A percentile compares a stretch with the other conserved stretches of the same genome.
Evolutionary conservation across 92 coral and sea anemone species (phyloP).

Genomic region (Parazoanthus darwini): DNA sequence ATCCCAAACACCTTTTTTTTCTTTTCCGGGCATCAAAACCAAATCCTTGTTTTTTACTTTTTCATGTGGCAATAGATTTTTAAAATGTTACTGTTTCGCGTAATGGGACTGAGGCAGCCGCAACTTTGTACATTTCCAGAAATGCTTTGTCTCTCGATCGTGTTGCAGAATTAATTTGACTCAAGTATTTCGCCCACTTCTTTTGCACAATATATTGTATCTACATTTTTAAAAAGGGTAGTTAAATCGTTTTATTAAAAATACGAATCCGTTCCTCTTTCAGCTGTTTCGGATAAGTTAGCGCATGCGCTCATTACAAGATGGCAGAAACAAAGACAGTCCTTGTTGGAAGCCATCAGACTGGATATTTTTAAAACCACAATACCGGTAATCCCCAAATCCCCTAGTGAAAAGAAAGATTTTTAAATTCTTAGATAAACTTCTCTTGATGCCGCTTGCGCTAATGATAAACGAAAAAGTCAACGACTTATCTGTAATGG

Average conservation of each 20-base stretch:
- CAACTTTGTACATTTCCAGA: neutral
- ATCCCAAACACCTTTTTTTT: conserved; percentile 11
- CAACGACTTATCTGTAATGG: neutral
- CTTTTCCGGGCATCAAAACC: conserved; percentile 14
- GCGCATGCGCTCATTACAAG: conserved; percentile 27
- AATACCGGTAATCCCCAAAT: conserved; percentile 27
- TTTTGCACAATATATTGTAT: conserved; percentile 20
- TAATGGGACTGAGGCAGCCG: neutral
- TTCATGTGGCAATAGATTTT: neutral
- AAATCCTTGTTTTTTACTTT: neutral
- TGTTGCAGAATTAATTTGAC: neutral
- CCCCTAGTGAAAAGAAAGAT: conserved; percentile 15
- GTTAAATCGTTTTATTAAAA: conserved; percentile 35
- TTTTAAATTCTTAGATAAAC: too few relatives aligned
- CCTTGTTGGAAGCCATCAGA: neutral
- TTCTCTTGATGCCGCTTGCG: too few relatives aligned
- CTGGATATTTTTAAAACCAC: conserved; percentile 8
- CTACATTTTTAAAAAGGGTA: neutral
- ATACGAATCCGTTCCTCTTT: neutral
- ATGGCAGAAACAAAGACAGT: neutral
- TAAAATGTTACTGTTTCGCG: neutral
- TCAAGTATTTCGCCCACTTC: conserved; percentile 13
- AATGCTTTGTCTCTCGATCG: neutral
- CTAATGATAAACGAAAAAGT: conserved; percentile 5
- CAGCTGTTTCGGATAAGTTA: conserved; percentile 22